A percentile compares a stretch with the other conserved stretches of the same genome.
These are phyloP conservation scores for Silurus aristotelis DNA, from an alignment of 2,797 vertebrate genomes.

Conservation along the genomic window DNA sequence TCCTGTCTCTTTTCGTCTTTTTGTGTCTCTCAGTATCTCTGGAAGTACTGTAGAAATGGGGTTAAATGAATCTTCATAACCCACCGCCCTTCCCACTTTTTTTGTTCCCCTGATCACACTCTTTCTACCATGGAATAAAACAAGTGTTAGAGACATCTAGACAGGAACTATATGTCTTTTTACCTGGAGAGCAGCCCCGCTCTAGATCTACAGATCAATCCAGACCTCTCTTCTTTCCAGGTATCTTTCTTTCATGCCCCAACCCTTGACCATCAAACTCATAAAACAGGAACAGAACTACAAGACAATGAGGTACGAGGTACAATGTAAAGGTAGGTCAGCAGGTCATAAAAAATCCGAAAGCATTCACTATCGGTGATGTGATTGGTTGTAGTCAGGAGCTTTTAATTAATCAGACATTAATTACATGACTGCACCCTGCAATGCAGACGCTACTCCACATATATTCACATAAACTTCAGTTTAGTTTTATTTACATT, in stretches of 20 bases:
- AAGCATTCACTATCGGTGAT: slow-evolving; percentile 28
- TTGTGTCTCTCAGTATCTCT: background rate
- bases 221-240: slow-evolving; percentile 31
- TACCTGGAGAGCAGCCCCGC: slow-evolving; percentile 49
- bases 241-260: background rate
- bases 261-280: background rate
- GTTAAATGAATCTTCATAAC: background rate
- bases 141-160: slow-evolving; percentile 42
- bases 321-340: slow-evolving; percentile 32
- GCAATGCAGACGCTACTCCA: background rate
- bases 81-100: background rate
- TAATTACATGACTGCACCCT: slow-evolving; percentile 33
- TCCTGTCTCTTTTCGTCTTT: background rate
- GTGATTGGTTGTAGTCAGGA: slow-evolving; percentile 32
- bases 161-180: slow-evolving; percentile 53
- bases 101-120: background rate
- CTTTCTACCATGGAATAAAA: slow-evolving; percentile 44
- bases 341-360: slow-evolving; percentile 34
- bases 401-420: slow-evolving; percentile 36
- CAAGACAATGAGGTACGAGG: slow-evolving; percentile 22
- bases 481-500: background rate
- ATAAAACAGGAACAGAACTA: slow-evolving; percentile 18
- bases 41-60: background rate
- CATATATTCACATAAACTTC: background rate
- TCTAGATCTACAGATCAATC: slow-evolving; percentile 45